Conservation (phyloP, 1,140 invertebrate genomes). For the Nasonia longicornis region DNA sequence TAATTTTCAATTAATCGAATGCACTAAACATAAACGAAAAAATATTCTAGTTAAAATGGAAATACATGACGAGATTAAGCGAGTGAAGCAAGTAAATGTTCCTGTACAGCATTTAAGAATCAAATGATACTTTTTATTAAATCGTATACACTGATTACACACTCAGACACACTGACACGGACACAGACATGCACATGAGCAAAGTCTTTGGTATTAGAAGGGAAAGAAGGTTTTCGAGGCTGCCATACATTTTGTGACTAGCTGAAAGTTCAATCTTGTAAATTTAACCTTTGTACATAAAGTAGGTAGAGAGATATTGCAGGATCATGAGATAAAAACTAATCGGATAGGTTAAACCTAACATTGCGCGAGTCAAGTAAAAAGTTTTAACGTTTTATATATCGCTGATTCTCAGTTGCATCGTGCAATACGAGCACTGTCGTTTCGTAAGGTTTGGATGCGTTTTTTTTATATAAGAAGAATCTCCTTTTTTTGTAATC, state of each 20-base stretch:
- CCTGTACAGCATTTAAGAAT: constrained; percentile 71
- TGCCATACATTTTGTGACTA: constrained; percentile 51
- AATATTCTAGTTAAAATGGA: constrained; percentile 56
- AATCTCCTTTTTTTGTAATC: neutral
- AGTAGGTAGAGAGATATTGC: constrained; percentile 46
- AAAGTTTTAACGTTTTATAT: constrained; percentile 24
- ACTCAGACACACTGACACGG: constrained; percentile 43
- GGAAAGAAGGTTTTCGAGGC: constrained; percentile 58
- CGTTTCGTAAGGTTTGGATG: constrained; percentile 16
- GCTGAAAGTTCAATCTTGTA: constrained; percentile 60
- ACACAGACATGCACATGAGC: constrained; percentile 41
- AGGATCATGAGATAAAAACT: constrained; percentile 31
- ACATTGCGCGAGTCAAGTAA: constrained; percentile 22
- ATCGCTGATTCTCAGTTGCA: neutral
- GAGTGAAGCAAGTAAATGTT: constrained; percentile 67
- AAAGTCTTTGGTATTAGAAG: constrained; percentile 62
- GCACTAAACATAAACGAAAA: constrained; percentile 52
- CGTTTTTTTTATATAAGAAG: constrained; percentile 12
- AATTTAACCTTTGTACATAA: constrained; percentile 64
- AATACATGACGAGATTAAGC: constrained; percentile 57
- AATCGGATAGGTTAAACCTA: constrained; percentile 25
- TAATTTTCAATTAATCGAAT: constrained; percentile 56
- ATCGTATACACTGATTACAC: constrained; percentile 45
- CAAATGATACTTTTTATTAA: constrained; percentile 65
- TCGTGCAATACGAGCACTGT: constrained; percentile 26